Evolutionary conservation across 1,140 invertebrate species (phyloP), one percentile per base, ranked within the genome.

Genomic region (Drosophila repleta): DNA sequence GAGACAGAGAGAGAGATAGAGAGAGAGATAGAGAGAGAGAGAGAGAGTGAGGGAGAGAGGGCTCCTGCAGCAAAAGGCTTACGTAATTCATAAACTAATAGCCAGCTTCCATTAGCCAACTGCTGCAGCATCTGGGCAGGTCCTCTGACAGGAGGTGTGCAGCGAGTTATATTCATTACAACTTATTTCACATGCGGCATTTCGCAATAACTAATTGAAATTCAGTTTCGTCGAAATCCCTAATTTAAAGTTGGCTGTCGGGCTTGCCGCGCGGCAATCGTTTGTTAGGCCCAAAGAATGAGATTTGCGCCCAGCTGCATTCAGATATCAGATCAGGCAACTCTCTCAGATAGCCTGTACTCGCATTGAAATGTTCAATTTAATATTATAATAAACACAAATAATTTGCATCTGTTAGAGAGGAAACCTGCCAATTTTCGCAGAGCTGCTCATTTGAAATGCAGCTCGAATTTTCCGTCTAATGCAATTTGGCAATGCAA

Each of bases 21-120:
- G n/a, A n/a, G n/a, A 46, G 21, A 21, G 10, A 46, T n/a, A 52
- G 26, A 46, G 21, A 21, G 10, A 46, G 20, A 52, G 26, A 39
- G 6, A n/a, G 11, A 15, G 39, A 41, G 39, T 43, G 10, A 46
- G 20, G 45, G 26, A 39, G 6, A n/a, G 11, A 15, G 39, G 17
- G 39, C 18, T 29, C 18, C 20, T 62, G 58, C 60, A 29, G 51
- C 41, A 39, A 58, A 41, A 37, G 65, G 64, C 46, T 73, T 73
- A 58, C 29, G 51, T 37, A 68, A 73, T 62, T 68, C 61, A 61
- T 73, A 68, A 73, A 56, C 56, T 68, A 73, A 68, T 67, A 46
- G 53, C 46, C 17, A 46, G 48, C 63, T 72, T 66, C 69, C 69
- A 66, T 72, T 72, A 72, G 62, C 65, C 26, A 32, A 8, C 55